Conservation (phyloP, 2,797 vertebrate genomes). For the Cirrhinus mrigala region DNA sequence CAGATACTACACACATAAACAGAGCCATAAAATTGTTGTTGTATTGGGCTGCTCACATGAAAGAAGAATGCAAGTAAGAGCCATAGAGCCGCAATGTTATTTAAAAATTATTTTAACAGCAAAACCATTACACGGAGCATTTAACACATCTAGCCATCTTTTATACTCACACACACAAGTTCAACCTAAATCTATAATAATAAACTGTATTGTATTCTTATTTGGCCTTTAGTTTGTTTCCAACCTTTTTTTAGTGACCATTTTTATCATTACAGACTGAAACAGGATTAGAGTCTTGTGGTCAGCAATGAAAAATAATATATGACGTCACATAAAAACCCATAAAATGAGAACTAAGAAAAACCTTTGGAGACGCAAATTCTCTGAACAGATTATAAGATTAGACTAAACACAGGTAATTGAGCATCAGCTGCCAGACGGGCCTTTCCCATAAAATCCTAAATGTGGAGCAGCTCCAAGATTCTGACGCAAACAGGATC, state of each 20-base stretch:
- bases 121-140: neutral
- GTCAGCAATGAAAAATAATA: neutral
- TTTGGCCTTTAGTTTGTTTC: neutral
- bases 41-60: neutral
- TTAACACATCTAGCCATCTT: neutral
- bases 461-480: constrained; percentile 42
- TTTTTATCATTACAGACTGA: neutral
- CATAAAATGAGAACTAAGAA: constrained; percentile 5
- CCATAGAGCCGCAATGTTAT: neutral
- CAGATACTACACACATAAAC: neutral
- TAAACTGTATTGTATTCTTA: neutral
- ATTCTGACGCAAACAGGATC: neutral
- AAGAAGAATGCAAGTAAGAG: neutral
- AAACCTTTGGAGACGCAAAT: neutral
- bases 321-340: neutral
- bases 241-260: neutral
- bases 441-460: constrained; percentile 35
- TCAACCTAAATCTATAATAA: too few species aligned
- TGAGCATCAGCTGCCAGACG: constrained; percentile 42
- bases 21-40: neutral
- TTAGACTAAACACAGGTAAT: constrained; percentile 49
- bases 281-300: constrained; percentile 3
- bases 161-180: neutral
- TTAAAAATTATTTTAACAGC: neutral
- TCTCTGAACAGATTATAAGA: constrained; percentile 21